Conservation (phyloP, 2,113 vertebrate genomes). For the Mormoops blainvillei region DNA sequence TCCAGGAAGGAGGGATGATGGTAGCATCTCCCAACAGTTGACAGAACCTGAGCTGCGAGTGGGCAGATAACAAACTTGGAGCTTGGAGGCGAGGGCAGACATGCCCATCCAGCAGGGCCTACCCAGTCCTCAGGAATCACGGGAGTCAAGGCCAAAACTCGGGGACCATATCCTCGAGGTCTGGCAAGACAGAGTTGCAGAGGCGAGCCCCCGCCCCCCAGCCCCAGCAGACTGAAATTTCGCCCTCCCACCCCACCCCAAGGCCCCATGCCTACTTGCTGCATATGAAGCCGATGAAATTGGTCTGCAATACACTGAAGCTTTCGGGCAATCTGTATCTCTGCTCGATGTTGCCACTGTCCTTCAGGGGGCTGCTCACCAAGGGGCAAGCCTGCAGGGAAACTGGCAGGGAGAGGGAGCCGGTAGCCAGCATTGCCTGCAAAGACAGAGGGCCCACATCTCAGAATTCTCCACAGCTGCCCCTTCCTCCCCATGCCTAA, state of each 20-base stretch:
- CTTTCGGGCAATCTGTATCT: slow-evolving; percentile 85
- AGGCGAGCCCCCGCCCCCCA: neutral
- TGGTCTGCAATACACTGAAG: slow-evolving; percentile 87
- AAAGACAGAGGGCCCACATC: slow-evolving; percentile 67
- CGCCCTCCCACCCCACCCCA: neutral
- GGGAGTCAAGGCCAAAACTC: neutral
- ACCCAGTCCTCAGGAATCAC: neutral
- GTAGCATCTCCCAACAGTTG: neutral
- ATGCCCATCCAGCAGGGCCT: neutral
- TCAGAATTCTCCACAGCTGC: neutral
- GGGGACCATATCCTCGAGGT: neutral
- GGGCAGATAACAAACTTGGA: neutral
- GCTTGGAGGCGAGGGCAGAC: neutral
- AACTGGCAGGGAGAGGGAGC: slow-evolving; percentile 81
- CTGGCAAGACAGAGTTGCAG: neutral
- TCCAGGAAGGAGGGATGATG: neutral
- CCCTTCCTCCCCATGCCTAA: neutral
- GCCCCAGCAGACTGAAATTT: neutral
- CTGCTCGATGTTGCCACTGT: slow-evolving; percentile 79
- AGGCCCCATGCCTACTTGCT: slow-evolving; percentile 80
- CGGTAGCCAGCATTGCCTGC: slow-evolving; percentile 85
- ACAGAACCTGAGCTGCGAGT: neutral
- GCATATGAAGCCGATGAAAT: slow-evolving; percentile 85
- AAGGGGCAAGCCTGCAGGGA: slow-evolving; percentile 74
- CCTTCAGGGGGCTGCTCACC: slow-evolving; percentile 77